phyloP scores from a whole-genome alignment of 2,113 vertebrate species.

The Heteronetta atricapilla region DNA sequence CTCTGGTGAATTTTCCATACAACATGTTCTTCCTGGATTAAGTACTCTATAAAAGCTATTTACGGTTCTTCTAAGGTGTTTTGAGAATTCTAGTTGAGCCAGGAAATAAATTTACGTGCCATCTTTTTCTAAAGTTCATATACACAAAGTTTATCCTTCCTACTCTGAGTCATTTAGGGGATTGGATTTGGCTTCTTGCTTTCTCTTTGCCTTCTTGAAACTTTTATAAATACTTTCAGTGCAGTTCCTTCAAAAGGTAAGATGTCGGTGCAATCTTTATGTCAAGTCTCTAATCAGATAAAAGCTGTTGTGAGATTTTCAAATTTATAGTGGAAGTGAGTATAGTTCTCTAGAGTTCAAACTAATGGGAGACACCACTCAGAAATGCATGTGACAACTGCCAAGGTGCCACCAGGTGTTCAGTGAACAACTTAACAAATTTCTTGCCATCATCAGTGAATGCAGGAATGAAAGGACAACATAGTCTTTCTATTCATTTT shows the following conservation, averaged over 20 bases:
- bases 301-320: neutral
- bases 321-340: neutral
- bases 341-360: neutral
- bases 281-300: neutral
- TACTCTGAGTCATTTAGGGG: neutral
- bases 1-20: neutral
- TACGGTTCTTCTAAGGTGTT: neutral
- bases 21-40: neutral
- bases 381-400: neutral
- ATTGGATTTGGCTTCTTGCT: neutral
- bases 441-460: neutral
- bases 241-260: neutral
- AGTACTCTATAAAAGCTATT: neutral
- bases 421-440: neutral
- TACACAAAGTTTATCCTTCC: neutral
- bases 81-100: neutral
- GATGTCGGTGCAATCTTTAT: neutral
- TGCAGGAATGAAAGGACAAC: neutral
- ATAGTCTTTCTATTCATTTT: neutral
- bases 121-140: neutral
- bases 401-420: neutral
- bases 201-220: neutral
- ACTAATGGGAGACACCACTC: neutral
- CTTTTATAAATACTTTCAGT: neutral
- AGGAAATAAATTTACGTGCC: slow-evolving; percentile 31